Evolutionary conservation across 2,888 invertebrate species (phyloP), one percentile per base, ranked within the genome.

Genomic region (Hypomecis atomaria): DNA sequence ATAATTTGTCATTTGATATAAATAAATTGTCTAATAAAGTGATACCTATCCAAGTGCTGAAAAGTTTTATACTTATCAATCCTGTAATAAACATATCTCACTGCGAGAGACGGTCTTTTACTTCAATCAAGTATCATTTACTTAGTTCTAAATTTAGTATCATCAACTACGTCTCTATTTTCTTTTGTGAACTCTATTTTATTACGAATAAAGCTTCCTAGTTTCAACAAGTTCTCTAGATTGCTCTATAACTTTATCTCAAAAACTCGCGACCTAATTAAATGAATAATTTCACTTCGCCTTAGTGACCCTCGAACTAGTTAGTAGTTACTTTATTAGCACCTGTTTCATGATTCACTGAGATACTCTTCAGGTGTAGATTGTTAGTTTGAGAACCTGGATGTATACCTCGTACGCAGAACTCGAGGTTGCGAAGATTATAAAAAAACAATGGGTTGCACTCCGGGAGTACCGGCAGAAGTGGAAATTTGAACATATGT

Each of bases 321-420:
- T 65, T 61, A 65, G 60, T 56, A 65, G 60, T 65, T 57, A 53
- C 60, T 65, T 66, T 47, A 66, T 66, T 60, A 57, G 57, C 55
- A 59, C 64, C 60, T 63, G 54, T 61, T 62, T 61, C 65, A 65
- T 72, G 67, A 70, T 61, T 72, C 66, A 72, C 59, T 61, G 64
- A 69, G 63, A 68, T 67, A 64, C 61, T 53, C 69, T 67, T 67
- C 66, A 67, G 66, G 55, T 53, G 62, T 53, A 58, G 53, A 52
- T 65, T 59, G 65, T 65, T 66, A 65, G 67, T 59, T 62, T 61
- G 62, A 67, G 57, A 71, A 69, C 48, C 57, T 53, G 38, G 33
- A 11, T 6, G n/a, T 56, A 33, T 59, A 55, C 7, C 42, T 5
- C 5, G 9, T 13, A n/a, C 0, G 36, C 65, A 61, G 65, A 58